phyloP scores from a whole-genome alignment of 2,113 vertebrate genomes.

The Furnarius figulus region DNA sequence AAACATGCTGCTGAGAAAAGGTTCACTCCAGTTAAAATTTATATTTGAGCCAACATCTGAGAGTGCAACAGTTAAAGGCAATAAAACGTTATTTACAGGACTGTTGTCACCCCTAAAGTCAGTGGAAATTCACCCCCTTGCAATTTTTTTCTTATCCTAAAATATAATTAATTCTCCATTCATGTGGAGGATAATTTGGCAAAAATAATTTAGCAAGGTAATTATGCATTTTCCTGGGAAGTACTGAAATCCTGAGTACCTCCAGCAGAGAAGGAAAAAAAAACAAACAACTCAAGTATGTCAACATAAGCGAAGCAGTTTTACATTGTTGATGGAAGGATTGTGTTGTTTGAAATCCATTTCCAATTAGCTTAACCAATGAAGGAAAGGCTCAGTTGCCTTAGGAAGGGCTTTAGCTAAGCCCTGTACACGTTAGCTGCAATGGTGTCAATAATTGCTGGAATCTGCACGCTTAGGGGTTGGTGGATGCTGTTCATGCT shows the following conservation, averaged over 20 bases:
- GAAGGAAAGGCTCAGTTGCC: constrained; percentile 17
- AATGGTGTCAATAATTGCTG: constrained; percentile 7
- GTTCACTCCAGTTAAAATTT: neutral
- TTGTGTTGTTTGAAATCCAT: constrained; percentile 30
- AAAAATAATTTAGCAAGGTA: neutral
- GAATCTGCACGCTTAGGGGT: neutral
- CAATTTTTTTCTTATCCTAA: constrained; percentile 50
- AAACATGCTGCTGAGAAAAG: neutral
- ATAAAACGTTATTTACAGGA: constrained; percentile 45
- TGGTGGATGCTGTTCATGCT: neutral
- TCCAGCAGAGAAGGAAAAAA: neutral
- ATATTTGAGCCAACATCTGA: neutral
- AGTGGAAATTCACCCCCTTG: constrained; percentile 47
- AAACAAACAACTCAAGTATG: neutral
- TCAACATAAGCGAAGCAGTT: constrained; percentile 18
- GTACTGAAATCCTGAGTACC: neutral
- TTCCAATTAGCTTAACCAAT: constrained; percentile 41
- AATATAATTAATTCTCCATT: constrained; percentile 54
- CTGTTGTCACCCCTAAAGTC: constrained; percentile 18
- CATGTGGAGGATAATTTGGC: neutral
- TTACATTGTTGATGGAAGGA: neutral
- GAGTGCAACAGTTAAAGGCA: neutral
- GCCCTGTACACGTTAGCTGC: neutral
- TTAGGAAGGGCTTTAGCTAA: constrained; percentile 42
- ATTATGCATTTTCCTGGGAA: neutral